Conservation (phyloP, 2,888 invertebrate species). For the Acanthopleura granulata region DNA sequence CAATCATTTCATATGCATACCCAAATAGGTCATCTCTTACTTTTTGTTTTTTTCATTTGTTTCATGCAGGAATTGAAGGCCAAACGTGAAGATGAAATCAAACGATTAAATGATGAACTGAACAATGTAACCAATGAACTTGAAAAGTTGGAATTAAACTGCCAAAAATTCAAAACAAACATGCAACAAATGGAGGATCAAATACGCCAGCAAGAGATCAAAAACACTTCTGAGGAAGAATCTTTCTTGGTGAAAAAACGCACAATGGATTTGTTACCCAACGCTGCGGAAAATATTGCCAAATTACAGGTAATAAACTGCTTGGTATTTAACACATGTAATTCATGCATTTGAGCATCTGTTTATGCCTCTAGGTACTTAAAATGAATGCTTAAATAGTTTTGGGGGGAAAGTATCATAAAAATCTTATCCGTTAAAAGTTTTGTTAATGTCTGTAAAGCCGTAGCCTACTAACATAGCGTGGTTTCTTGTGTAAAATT, state of each 20-base stretch:
- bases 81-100: constrained; percentile 64
- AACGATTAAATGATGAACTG: constrained; percentile 58
- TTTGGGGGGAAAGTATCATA: too few relatives aligned
- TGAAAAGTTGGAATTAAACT: constrained; percentile 60
- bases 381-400: too few relatives aligned
- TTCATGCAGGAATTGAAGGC: constrained; percentile 58
- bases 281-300: constrained; percentile 72
- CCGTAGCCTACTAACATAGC: too few relatives aligned
- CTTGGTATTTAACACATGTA: not conserved
- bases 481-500: too few relatives aligned
- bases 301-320: constrained; percentile 61
- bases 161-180: constrained; percentile 60
- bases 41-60: not conserved
- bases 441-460: too few relatives aligned
- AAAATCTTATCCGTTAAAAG: too few relatives aligned
- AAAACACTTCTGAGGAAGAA: constrained; percentile 60
- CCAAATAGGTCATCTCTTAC: too few relatives aligned
- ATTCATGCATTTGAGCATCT: too few relatives aligned
- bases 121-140: constrained; percentile 51
- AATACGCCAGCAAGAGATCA: constrained; percentile 69
- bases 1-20: too few relatives aligned
- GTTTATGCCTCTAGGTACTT: not conserved
- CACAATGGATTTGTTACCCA: constrained; percentile 77
- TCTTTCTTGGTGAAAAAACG: constrained; percentile 66
- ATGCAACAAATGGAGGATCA: constrained; percentile 65